Percentiles rank a stretch among this genome's conserved stretches.
Conservation (phyloP, 2,888 invertebrate genomes). For the Neoitamus cyanurus region DNA sequence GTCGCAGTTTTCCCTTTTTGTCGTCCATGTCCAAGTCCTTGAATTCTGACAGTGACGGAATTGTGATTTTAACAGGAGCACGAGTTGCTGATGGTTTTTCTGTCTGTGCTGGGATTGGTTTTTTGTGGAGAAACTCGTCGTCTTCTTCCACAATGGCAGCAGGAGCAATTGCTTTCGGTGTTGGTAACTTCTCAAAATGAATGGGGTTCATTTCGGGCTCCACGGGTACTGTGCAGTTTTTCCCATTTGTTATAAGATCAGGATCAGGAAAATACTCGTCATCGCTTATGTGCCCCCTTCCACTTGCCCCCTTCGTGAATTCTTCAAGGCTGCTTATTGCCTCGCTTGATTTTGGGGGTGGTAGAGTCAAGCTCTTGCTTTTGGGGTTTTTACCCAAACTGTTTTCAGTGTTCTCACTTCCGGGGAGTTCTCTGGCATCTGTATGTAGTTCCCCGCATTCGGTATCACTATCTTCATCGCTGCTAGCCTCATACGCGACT, state of each 20-base stretch:
- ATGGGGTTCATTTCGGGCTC: background rate
- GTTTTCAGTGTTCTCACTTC: background rate
- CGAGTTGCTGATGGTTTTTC: constrained; percentile 55
- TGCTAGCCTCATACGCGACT: constrained; percentile 72
- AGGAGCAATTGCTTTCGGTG: constrained; percentile 56
- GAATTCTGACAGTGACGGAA: constrained; percentile 74
- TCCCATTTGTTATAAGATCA: constrained; percentile 44
- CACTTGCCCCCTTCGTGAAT: constrained; percentile 59
- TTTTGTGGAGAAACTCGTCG: constrained; percentile 74
- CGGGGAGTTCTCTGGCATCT: background rate
- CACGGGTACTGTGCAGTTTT: background rate
- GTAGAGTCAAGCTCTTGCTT: constrained; percentile 54
- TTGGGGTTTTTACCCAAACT: background rate
- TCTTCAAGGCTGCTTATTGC: background rate
- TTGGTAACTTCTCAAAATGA: constrained; percentile 61
- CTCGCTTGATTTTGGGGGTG: background rate
- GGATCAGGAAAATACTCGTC: constrained; percentile 53
- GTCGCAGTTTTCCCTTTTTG: background rate
- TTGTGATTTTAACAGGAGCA: constrained; percentile 73
- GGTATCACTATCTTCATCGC: constrained; percentile 62
- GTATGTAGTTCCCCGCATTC: constrained; percentile 56
- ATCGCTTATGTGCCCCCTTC: constrained; percentile 60
- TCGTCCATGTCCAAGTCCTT: constrained; percentile 58
- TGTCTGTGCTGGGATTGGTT: constrained; percentile 65
- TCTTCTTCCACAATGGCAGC: constrained; percentile 68